Evolutionary conservation across 1,140 invertebrate species (phyloP).

Genomic region (Drosophila prosaltans): DNA sequence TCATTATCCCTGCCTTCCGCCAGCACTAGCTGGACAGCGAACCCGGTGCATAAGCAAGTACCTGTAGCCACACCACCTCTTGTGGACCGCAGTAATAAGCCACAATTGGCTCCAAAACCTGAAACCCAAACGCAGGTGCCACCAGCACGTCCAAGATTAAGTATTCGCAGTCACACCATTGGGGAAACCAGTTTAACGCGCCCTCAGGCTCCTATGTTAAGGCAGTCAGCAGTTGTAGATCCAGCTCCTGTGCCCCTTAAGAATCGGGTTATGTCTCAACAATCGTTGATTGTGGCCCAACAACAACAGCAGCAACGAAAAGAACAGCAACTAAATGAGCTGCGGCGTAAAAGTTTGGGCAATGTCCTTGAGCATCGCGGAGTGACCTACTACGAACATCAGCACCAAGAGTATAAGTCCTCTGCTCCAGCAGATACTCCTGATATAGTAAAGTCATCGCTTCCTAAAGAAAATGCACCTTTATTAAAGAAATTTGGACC

Average conservation of each 20-base stretch:
- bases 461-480: constrained; percentile 75
- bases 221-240: constrained; percentile 7
- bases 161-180: constrained; percentile 58
- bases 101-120: constrained; percentile 15
- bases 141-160: constrained; percentile 37
- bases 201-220: constrained; percentile 9
- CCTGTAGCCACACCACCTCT: neutral
- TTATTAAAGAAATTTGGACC: constrained; percentile 79
- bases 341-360: constrained; percentile 72
- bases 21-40: constrained; percentile 74
- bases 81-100: constrained; percentile 24
- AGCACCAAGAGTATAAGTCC: constrained; percentile 70
- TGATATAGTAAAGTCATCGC: constrained; percentile 79
- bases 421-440: constrained; percentile 76
- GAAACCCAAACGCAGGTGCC: neutral
- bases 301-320: constrained; percentile 28
- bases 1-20: constrained; percentile 38
- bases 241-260: constrained; percentile 21
- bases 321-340: constrained; percentile 45
- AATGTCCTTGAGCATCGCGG: constrained; percentile 57
- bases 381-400: constrained; percentile 40
- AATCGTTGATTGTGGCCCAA: constrained; percentile 34
- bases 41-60: constrained; percentile 62
- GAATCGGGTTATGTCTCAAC: constrained; percentile 61
- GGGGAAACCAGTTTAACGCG: constrained; percentile 28